phyloP scores from a whole-genome alignment of 1,140 invertebrate species.

The Cryptotermes secundus region DNA sequence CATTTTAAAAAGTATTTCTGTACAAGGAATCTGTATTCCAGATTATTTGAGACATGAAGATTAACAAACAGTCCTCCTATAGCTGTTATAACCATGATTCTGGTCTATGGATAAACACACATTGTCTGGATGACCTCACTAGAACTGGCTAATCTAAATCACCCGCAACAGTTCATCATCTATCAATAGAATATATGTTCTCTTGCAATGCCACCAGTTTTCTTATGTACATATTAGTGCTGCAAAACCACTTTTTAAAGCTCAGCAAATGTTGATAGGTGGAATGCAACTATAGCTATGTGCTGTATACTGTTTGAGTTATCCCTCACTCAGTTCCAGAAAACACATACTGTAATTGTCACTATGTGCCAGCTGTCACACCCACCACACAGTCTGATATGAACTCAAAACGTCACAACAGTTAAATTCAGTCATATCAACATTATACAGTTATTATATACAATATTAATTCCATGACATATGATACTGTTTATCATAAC shows the following conservation, averaged over 20 bases:
- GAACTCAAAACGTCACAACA: slow-evolving; percentile 23
- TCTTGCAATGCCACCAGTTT: not conserved
- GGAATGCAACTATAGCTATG: not conserved
- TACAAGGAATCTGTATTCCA: not conserved
- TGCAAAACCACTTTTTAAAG: not conserved
- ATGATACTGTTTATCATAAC: not conserved
- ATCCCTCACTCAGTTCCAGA: not conserved
- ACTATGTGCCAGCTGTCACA: not conserved
- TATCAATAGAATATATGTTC: not conserved
- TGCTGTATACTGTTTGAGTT: not conserved
- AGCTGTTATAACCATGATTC: not conserved
- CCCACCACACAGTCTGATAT: slow-evolving; percentile 14
- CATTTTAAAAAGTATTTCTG: slow-evolving; percentile 14
- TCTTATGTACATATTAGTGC: not conserved
- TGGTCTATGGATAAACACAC: not conserved
- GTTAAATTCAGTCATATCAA: slow-evolving; percentile 22
- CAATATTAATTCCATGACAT: not conserved
- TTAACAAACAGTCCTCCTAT: not conserved
- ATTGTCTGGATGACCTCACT: not conserved
- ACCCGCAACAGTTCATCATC: not conserved
- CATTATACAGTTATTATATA: slow-evolving; percentile 21
- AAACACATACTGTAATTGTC: not conserved
- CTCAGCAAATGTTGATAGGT: not conserved
- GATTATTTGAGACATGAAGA: not conserved
- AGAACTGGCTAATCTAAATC: not conserved